Evolutionary conservation across 1,140 invertebrate genomes (phyloP).

Genomic region (Lepidurus couesii): DNA sequence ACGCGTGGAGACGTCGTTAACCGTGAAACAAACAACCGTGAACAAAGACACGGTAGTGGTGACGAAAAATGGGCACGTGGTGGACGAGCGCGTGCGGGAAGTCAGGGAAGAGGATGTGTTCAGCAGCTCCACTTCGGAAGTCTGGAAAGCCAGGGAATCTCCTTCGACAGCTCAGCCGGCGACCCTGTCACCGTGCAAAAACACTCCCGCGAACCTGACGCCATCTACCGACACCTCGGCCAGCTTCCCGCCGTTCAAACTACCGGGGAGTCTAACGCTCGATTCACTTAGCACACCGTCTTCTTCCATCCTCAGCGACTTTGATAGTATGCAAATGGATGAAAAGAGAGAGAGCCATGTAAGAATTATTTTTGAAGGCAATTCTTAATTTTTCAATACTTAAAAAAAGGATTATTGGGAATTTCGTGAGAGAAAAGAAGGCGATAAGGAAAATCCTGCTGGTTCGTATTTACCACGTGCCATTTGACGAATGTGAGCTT

Average conservation of each 20-base stretch:
- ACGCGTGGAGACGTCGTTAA: constrained; percentile 63
- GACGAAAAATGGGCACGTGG: constrained; percentile 59
- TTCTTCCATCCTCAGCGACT: not conserved
- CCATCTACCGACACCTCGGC: constrained; percentile 29
- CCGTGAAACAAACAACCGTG: constrained; percentile 64
- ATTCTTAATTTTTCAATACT: not conserved
- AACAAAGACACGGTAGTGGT: constrained; percentile 61
- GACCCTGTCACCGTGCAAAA: constrained; percentile 42
- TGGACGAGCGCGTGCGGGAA: constrained; percentile 64
- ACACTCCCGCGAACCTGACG: constrained; percentile 4
- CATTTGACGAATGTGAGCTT: not conserved
- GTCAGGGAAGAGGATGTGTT: constrained; percentile 53
- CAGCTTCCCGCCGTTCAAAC: not conserved
- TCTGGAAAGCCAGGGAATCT: constrained; percentile 44
- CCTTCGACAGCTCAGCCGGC: constrained; percentile 42
- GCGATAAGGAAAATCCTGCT: no score
- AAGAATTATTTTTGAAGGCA: not conserved
- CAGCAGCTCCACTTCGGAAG: constrained; percentile 45
- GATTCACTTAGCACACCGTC: constrained; percentile 1
- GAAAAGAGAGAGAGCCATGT: not conserved
- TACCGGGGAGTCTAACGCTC: not conserved
- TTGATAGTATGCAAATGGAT: not conserved
- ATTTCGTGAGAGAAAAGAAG: no score
- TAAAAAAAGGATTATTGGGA: not conserved
- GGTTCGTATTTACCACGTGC: constrained; percentile 2